A percentile compares a stretch with the other conserved stretches of the same genome.
Conservation (phyloP, 1,140 invertebrate genomes). For the Trachelipus rathkii region DNA sequence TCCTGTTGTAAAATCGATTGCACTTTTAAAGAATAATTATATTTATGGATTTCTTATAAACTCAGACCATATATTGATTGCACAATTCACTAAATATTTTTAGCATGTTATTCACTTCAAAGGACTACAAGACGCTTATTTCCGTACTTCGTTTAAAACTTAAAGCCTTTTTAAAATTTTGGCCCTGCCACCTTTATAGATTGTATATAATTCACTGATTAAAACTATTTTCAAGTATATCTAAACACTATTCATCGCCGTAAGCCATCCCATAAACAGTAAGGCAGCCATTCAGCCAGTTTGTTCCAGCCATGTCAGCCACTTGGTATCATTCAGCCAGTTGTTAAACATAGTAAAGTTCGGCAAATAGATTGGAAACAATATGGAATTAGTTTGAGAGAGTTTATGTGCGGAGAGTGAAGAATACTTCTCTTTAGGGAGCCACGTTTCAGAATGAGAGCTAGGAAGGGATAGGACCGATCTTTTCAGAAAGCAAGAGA, state of each 20-base stretch:
- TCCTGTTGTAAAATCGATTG: slow-evolving; percentile 1
- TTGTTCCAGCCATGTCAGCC: slow-evolving; percentile 7
- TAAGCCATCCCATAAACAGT: background rate
- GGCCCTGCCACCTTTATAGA: background rate
- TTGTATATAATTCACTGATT: slow-evolving; percentile 5
- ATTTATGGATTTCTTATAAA: slow-evolving; percentile 8
- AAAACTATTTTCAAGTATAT: slow-evolving; percentile 9
- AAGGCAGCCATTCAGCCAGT: slow-evolving; percentile 5
- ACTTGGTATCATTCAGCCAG: background rate
- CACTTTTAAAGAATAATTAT: background rate
- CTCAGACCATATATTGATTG: background rate
- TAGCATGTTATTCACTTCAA: too few species aligned
- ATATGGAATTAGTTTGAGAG: background rate
- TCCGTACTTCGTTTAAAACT: too few species aligned
- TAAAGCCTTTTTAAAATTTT: background rate
- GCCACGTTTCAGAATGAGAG: background rate
- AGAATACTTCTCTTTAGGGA: background rate
- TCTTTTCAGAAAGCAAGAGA: background rate
- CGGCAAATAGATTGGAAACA: background rate
- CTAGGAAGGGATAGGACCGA: background rate
- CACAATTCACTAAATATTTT: background rate
- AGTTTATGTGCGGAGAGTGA: background rate
- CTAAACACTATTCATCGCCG: background rate
- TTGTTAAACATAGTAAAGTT: background rate
- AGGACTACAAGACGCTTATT: too few species aligned